Evolutionary conservation across 2,888 invertebrate genomes (phyloP).

Genomic region (Euclidia mi): DNA sequence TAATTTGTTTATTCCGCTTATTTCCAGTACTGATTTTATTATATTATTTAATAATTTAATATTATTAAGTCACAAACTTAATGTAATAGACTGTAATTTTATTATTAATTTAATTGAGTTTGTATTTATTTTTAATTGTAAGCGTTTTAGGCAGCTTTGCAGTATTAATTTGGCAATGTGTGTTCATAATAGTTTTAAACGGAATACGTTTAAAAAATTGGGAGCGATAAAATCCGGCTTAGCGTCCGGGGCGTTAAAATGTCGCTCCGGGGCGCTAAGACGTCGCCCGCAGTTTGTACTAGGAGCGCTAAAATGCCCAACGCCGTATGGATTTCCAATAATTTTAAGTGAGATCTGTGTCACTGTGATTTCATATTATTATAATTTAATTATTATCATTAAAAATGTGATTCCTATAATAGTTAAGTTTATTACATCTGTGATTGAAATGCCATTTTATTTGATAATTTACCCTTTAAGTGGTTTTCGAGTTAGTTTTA

Average conservation of each 20-base stretch:
- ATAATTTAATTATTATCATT: slow-evolving; percentile 73
- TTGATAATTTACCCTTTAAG: slow-evolving; percentile 72
- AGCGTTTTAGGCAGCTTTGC: slow-evolving; percentile 63
- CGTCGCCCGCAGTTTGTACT: too few relatives aligned
- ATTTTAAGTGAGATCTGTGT: slow-evolving; percentile 79
- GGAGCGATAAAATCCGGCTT: slow-evolving; percentile 30
- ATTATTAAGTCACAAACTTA: slow-evolving; percentile 62
- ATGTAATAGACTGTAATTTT: slow-evolving; percentile 64
- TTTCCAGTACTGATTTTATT: slow-evolving; percentile 79
- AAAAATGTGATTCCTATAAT: slow-evolving; percentile 77
- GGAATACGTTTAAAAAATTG: slow-evolving; percentile 4
- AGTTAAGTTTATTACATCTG: slow-evolving; percentile 80
- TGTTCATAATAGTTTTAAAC: slow-evolving; percentile 47
- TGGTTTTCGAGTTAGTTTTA: slow-evolving; percentile 70
- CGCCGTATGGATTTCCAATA: slow-evolving; percentile 69
- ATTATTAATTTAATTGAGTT: slow-evolving; percentile 61
- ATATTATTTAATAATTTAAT: slow-evolving; percentile 57
- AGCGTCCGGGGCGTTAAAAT: slow-evolving; percentile 49
- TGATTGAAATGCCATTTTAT: slow-evolving; percentile 84
- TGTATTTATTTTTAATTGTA: slow-evolving; percentile 64
- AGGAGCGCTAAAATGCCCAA: slow-evolving; percentile 20
- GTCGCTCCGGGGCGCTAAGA: slow-evolving; percentile 27
- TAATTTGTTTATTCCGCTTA: slow-evolving; percentile 70
- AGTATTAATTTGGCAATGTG: slow-evolving; percentile 65
- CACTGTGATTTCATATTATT: slow-evolving; percentile 86